phyloP scores from a whole-genome alignment of 2,888 invertebrate genomes.

The Cistogaster globosa region DNA sequence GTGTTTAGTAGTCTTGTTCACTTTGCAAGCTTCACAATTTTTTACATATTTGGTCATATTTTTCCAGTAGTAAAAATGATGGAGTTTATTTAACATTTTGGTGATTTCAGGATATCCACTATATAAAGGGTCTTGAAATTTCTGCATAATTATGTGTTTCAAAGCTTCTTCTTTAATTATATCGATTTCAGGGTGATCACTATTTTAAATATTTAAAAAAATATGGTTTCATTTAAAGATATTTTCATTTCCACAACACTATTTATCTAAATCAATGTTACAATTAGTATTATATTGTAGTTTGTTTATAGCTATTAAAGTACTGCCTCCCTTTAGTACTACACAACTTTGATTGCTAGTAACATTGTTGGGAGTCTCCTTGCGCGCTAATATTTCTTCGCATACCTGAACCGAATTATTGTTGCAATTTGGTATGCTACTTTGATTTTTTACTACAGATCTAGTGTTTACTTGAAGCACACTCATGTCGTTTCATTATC shows the following conservation, averaged over 20 bases:
- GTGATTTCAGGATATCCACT: not conserved
- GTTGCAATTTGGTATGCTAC: too few relatives aligned
- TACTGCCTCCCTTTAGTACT: not conserved
- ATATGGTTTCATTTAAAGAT: too few relatives aligned
- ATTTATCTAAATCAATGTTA: too few relatives aligned
- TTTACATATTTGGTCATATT: not conserved
- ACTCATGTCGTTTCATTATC: too few relatives aligned
- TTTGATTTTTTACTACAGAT: too few relatives aligned
- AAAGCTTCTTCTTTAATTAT: not conserved
- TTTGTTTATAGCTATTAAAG: not conserved
- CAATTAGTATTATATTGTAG: not conserved
- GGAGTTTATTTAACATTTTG: not conserved
- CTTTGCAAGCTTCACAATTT: not conserved
- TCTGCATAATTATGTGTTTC: not conserved
- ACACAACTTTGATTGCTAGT: not conserved
- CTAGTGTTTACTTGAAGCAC: too few relatives aligned
- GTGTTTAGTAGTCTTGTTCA: not conserved
- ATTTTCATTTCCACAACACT: too few relatives aligned
- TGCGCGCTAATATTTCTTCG: too few relatives aligned
- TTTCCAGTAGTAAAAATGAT: not conserved
- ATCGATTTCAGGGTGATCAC: not conserved
- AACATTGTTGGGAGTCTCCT: not conserved
- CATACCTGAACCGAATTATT: too few relatives aligned
- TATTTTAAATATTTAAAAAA: not conserved
- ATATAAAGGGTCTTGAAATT: too few relatives aligned